A percentile compares a stretch with the other conserved stretches of the same genome.
phyloP scores from a whole-genome alignment of 2,797 vertebrate genomes.

The Phalloptychus januarius region DNA sequence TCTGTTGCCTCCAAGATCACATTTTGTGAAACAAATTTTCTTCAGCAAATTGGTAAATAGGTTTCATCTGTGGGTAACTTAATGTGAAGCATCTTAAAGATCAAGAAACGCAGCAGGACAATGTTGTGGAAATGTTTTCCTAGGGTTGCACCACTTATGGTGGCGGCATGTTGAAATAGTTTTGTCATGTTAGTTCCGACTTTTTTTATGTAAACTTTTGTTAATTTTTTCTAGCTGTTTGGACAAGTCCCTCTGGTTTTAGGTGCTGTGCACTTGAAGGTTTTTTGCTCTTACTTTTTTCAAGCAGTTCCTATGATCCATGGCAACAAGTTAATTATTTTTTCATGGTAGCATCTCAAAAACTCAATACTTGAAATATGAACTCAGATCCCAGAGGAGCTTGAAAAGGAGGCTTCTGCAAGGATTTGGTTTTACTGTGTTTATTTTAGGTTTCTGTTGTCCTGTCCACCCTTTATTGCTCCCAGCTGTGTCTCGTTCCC shows the following conservation, averaged over 20 bases:
- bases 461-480: too few relatives aligned
- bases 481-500: too few relatives aligned
- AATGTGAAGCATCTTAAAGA: not conserved
- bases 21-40: not conserved
- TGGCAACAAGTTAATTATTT: too few relatives aligned
- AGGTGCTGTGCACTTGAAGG: not conserved
- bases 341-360: not conserved
- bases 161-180: too few relatives aligned
- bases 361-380: not conserved
- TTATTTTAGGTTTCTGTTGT: too few relatives aligned
- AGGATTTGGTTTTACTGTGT: too few relatives aligned
- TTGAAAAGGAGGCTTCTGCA: not conserved
- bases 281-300: not conserved
- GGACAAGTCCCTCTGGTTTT: too few relatives aligned
- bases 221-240: too few relatives aligned
- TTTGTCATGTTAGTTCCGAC: too few relatives aligned
- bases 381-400: not conserved
- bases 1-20: not conserved
- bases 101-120: not conserved
- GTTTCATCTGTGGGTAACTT: not conserved
- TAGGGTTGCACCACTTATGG: too few relatives aligned
- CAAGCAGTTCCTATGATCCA: too few relatives aligned
- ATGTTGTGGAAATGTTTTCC: not conserved
- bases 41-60: not conserved
- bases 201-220: too few relatives aligned